These are phyloP conservation scores for Xenopus tropicalis DNA, from an alignment of 2,113 vertebrate species.

Conservation along the genomic window UCB_Xtro_10.0 CM004444.2:54191501-54192000, in stretches of 20 bases:
- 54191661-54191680: not conserved
- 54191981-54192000: conserved; percentile 12
- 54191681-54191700: not conserved
- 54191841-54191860: conserved; percentile 44
- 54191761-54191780: conserved; percentile 9
- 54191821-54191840: conserved; percentile 39
- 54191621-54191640: no score
- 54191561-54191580: no score
- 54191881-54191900: conserved; percentile 8
- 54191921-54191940: not conserved
- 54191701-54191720: not conserved
- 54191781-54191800: conserved; percentile 34
- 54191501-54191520: no score
- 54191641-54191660: not conserved
- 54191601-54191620: no score
- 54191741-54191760: conserved; percentile 25
- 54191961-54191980: no score
- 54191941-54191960: not conserved
- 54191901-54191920: not conserved
- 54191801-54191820: conserved; percentile 33
- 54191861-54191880: conserved; percentile 44
- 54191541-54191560: no score
- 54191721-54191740: conserved; percentile 10
- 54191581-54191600: no score
- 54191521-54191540: no score